Evolutionary conservation across 2,888 invertebrate species (phyloP).

Genomic region (Drosophila barbarae): DNA sequence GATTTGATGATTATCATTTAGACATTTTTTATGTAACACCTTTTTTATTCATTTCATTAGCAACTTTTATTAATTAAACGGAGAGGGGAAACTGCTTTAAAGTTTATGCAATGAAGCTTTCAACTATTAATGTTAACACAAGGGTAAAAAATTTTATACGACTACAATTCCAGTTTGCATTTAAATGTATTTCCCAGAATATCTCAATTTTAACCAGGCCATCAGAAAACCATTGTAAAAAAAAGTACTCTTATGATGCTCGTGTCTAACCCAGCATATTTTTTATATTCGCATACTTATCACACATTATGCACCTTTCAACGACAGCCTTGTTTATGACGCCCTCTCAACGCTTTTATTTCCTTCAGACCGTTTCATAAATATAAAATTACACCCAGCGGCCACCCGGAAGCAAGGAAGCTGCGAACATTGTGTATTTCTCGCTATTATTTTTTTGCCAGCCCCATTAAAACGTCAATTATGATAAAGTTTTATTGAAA

Average conservation of each 20-base stretch:
- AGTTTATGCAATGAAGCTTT: neutral
- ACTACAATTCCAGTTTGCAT: no score
- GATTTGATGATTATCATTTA: constrained; percentile 13
- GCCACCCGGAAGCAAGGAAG: constrained; percentile 29
- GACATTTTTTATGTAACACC: neutral
- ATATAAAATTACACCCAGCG: constrained; percentile 58
- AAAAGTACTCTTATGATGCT: neutral
- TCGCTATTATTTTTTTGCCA: constrained; percentile 31
- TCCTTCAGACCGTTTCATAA: constrained; percentile 49
- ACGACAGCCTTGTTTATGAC: constrained; percentile 51
- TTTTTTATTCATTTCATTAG: constrained; percentile 18
- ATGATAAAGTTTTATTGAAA: constrained; percentile 73
- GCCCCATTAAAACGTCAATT: constrained; percentile 71
- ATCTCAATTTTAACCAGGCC: neutral
- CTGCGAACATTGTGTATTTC: constrained; percentile 22
- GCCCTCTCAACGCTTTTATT: constrained; percentile 38
- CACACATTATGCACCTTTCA: constrained; percentile 53
- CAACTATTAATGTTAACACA: neutral
- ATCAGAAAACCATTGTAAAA: neutral
- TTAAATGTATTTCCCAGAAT: no score
- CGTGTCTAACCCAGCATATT: constrained; percentile 3
- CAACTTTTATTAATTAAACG: constrained; percentile 5
- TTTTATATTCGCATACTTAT: constrained; percentile 42
- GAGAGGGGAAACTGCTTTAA: neutral
- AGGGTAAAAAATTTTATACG: no score